Evolutionary conservation across 2,797 vertebrate species (phyloP), one percentile per base, ranked within the genome.

Genomic region (Protosalanx chinensis): DNA sequence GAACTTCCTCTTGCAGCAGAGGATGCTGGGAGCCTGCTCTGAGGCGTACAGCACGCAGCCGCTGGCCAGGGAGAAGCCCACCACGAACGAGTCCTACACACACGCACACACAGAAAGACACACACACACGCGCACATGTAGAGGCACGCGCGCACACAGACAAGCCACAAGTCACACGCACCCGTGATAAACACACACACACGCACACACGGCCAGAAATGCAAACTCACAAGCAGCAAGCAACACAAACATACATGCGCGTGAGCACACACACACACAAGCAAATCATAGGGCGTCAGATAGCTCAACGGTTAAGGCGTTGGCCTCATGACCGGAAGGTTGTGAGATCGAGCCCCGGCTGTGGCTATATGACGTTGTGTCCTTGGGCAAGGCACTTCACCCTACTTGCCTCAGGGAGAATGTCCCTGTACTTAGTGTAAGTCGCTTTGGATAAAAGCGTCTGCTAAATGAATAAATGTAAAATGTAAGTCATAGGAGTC

Each of bases 21-120:
- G 90, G 75, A 95, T 92, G 51, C 84, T 92, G 76, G 92, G 76
- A 61, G 95, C 93, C 85, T 96, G 96, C 84, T 96, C 94, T 0
- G 95, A 98, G 0, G 93, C 71, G 2, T 94, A 92, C 57, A 96
- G 84, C 67, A 96, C 89, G 23, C 86, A 88, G 74, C 96, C 94
- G 0, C 94, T 95, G 27, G 91, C 88, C 86, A 97, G 87, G 0
- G 95, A 96, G 83, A 97, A 95, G 2, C 95, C 93, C 68, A 93
- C 92, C 80, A 93, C 92, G 75, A 97, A 96, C 0, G 94, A 93
- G 82, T 95, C 95, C 97, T 97, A 82, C 13, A 68, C 61, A 75
- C 41, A 67, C 29, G 71, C 30, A 74, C 65, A 83, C 58, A 74
- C 72, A 78, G 13, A 77, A 29, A 81, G 68, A 79, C 76, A 79